Base-by-base conservation (phyloP, 2,888 invertebrate species). In the Euzophera pinguis region DNA sequence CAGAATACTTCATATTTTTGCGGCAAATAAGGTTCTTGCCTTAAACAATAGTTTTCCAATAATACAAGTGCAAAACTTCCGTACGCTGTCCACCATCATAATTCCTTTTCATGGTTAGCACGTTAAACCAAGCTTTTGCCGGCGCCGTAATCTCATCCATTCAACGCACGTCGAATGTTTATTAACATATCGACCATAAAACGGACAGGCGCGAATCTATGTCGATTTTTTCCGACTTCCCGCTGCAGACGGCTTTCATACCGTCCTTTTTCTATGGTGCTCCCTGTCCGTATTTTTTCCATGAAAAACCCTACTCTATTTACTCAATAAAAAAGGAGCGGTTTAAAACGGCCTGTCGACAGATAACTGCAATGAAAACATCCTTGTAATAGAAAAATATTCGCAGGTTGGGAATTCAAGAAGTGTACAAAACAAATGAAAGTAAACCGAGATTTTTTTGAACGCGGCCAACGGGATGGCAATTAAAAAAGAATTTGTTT, bases 101-200 rank as follows among this genome's bases (percentile, higher is more conserved):
- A 45, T 45, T 45, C 16, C 45, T 45, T 45, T 45, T 32, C 16
- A 45, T 32, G 12, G 45, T 45, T 14, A 45, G 32, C 45, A 32
- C 45, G 45, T 45, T 45, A 34, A 43, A 32, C 32, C 45, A 32
- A 14, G 45, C 45, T 45, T 47, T 49, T 38, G 38, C 48, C 48
- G 48, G 48, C 48, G 9, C 50, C 41, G 42, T 42, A 50, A 42
- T 74, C 73, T 75, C 76, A 71, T 77, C 71, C 67, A 84, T 84
- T 83, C 84, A 75, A 65, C 72, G 72, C 84, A 81, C 81, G 85
- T 81, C 75, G 73, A 73, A 71, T 82, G 77, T 85, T 83, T 84
- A 86, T 85, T 87, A 86, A 84, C 84, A 84, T 85, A 87, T 84
- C 78, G 79, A 71, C 78, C 75, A 81, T 84, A 81, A 81, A 83